Conservation (phyloP, 2,113 vertebrate species). For the Siphamia tubifer region DNA sequence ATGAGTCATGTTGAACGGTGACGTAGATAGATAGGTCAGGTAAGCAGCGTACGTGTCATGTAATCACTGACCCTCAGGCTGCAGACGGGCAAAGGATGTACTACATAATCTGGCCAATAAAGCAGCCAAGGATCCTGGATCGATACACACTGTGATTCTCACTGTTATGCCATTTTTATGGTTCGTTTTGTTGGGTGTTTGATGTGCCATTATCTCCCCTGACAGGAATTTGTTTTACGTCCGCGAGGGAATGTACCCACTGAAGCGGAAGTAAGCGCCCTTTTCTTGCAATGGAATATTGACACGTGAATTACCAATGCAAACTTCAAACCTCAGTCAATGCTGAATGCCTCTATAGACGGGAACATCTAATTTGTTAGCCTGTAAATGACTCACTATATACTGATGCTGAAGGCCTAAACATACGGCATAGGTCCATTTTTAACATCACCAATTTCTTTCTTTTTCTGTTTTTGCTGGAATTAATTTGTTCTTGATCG, state of each 20-base stretch:
- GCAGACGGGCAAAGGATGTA: background rate
- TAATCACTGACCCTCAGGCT: conserved; percentile 7
- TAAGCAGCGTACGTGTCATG: conserved; percentile 15
- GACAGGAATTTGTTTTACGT: background rate
- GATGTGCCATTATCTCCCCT: background rate
- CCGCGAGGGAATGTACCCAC: background rate
- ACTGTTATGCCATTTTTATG: conserved; percentile 8
- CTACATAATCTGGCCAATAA: background rate
- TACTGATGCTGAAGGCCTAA: too few relatives aligned
- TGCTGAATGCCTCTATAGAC: too few relatives aligned
- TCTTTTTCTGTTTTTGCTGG: too few relatives aligned
- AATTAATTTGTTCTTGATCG: too few relatives aligned
- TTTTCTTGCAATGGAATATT: background rate
- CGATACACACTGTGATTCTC: background rate
- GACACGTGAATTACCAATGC: too few relatives aligned
- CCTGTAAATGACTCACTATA: background rate
- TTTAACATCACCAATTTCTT: background rate
- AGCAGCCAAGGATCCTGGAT: background rate
- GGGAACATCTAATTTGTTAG: too few relatives aligned
- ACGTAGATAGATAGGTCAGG: conserved; percentile 42
- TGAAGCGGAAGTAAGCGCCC: background rate
- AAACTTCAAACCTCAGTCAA: too few relatives aligned
- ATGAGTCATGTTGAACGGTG: conserved; percentile 55
- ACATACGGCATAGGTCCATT: too few relatives aligned
- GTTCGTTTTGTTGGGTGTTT: background rate